Base-by-base conservation (phyloP, 2,113 vertebrate genomes). In the Cyprinodon tularosa region DNA sequence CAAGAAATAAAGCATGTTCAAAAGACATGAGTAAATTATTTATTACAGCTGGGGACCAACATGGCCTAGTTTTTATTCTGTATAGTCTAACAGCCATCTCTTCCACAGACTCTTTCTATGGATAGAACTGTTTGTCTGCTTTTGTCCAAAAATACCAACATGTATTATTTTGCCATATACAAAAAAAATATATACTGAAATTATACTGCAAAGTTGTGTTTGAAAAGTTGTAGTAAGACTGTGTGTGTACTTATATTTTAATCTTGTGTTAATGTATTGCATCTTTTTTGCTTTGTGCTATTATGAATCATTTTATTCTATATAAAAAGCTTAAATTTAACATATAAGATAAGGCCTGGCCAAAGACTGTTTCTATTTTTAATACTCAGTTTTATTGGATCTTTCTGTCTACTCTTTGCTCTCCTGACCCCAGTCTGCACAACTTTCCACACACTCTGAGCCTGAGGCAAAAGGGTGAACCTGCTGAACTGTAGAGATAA, bases 381-480 rank as follows among this genome's bases (percentile, higher is more conserved):
- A n/a, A 63, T 61, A 1, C 42, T 42, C 63, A 15, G 22, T 22
- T 59, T 29, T 50, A 14, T 45, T 3, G 37, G 57, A 42, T 3
- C 65, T 36, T 9, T 68, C 50, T 40, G 13, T 37, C 39, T 53
- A 40, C 17, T 17, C 38, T 69, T 39, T 59, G 29, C 38, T 65
- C 68, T 50, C 73, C 73, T 81, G 76, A 84, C 82, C 71, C 81
- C 29, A n/a, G 13, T 37, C 68, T 29, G 40, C 44, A 38, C 20
- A 65, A 8, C 60, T 50, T 66, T 50, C n/a, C 66, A 20, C 48
- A 39, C 64, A 66, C 61, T 38, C 17, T 14, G 48, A 59, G 45
- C 85, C 82, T 8, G 57, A 82, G 76, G 81, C 59, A 8, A 66
- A 77, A 79, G 9, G 47, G 12, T 81, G 84, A 89, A 90, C 81